Percentiles rank a stretch among this genome's conserved stretches.
phyloP scores from a whole-genome alignment of 2,797 vertebrate genomes.

The Decapterus maruadsi region DNA sequence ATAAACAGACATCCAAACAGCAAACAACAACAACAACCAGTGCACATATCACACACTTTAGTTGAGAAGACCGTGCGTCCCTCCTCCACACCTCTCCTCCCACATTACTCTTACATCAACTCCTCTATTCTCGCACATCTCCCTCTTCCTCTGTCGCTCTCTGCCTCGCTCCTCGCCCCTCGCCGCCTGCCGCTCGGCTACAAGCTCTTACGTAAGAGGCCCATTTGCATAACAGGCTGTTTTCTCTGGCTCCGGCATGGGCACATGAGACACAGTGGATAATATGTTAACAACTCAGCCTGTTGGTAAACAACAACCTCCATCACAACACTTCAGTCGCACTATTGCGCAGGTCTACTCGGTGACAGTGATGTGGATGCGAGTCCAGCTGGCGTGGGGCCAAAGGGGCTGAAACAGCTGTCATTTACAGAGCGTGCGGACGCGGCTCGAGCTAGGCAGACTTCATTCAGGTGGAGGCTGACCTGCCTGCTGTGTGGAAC shows the following conservation, averaged over 20 bases:
- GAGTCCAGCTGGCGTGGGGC: conserved; percentile 70
- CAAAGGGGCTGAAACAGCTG: conserved; percentile 77
- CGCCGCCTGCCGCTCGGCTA: conserved; percentile 68
- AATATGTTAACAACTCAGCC: conserved; percentile 77
- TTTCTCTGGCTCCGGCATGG: conserved; percentile 71
- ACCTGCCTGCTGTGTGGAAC: conserved; percentile 77
- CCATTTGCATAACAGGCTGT: conserved; percentile 84
- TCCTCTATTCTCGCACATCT: conserved; percentile 70
- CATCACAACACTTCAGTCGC: conserved; percentile 64
- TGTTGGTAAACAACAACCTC: conserved; percentile 79
- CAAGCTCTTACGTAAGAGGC: conserved; percentile 78
- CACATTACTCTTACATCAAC: conserved; percentile 72
- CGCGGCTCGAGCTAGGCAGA: conserved; percentile 55
- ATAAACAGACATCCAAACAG: conserved; percentile 68
- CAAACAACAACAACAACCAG: conserved; percentile 41
- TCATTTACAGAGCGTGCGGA: conserved; percentile 64
- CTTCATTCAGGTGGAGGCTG: conserved; percentile 73
- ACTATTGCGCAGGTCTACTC: conserved; percentile 47
- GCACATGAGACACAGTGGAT: conserved; percentile 71
- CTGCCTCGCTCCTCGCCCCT: conserved; percentile 56
- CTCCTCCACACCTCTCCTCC: conserved; percentile 77
- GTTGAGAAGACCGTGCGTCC: conserved; percentile 52
- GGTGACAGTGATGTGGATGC: conserved; percentile 50
- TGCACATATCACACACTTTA: conserved; percentile 51
- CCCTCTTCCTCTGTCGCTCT: conserved; percentile 48